Evolutionary conservation across 2,797 vertebrate species (phyloP).

Genomic region (Sebastes aleutianus): DNA sequence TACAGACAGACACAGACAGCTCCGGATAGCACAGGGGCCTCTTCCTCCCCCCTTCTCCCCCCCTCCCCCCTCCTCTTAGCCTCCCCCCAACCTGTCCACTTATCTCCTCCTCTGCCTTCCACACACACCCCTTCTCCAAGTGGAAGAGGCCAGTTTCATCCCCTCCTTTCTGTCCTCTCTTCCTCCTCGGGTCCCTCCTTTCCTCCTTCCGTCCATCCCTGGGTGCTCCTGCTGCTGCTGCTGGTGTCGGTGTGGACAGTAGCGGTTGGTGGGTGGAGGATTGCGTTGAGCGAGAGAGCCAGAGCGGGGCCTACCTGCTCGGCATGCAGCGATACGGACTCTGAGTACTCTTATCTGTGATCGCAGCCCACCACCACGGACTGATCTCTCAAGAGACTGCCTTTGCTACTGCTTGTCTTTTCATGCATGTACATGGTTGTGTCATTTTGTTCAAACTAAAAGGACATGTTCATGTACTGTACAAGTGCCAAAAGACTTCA

Average conservation of each 20-base stretch:
- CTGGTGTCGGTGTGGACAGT: conserved; percentile 81
- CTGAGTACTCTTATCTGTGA: conserved; percentile 75
- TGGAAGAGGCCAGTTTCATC: conserved; percentile 84
- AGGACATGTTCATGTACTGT: conserved; percentile 85
- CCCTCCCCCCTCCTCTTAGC: conserved; percentile 69
- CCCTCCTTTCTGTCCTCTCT: conserved; percentile 86
- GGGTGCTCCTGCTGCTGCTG: conserved; percentile 77
- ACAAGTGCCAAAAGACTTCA: conserved; percentile 84
- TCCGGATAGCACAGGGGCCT: conserved; percentile 87
- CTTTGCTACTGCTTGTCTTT: conserved; percentile 82
- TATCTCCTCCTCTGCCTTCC: conserved; percentile 72
- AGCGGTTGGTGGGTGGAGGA: conserved; percentile 87
- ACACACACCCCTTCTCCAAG: conserved; percentile 82
- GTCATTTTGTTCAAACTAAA: conserved; percentile 80
- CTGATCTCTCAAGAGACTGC: conserved; percentile 79
- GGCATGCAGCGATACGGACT: conserved; percentile 83
- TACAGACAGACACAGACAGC: conserved; percentile 89
- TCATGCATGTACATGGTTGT: conserved; percentile 87
- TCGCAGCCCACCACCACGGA: conserved; percentile 72
- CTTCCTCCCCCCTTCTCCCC: conserved; percentile 64
- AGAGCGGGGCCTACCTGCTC: conserved; percentile 81
- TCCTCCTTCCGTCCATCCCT: conserved; percentile 76
- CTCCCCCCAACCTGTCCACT: conserved; percentile 67
- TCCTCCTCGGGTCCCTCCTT: conserved; percentile 81
- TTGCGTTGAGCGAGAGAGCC: conserved; percentile 81